phyloP scores from a whole-genome alignment of 2,888 invertebrate species.

The Pimpla rufipes region DNA sequence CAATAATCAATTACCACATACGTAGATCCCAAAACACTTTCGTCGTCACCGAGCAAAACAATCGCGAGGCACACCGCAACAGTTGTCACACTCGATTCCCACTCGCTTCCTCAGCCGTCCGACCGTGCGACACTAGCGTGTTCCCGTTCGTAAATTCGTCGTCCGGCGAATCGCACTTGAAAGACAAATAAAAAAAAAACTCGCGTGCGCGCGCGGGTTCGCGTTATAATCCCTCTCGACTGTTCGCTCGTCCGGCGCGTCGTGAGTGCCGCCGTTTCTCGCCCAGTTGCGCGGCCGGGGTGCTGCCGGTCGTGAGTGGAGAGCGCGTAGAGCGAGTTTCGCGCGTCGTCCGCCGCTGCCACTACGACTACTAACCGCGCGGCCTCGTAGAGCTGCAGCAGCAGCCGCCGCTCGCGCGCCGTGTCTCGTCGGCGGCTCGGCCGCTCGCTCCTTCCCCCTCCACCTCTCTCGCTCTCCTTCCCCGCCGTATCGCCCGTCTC shows the following conservation, averaged over 20 bases:
- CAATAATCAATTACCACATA: slow-evolving; percentile 20
- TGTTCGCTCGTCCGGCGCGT: too few relatives aligned
- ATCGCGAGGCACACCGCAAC: too few relatives aligned
- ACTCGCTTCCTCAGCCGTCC: background rate
- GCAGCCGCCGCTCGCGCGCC: slow-evolving; percentile 20
- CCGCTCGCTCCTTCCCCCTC: slow-evolving; percentile 50
- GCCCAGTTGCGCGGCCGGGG: too few relatives aligned
- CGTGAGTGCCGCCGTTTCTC: too few relatives aligned
- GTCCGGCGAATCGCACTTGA: too few relatives aligned
- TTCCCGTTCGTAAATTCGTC: too few relatives aligned
- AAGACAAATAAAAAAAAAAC: too few relatives aligned
- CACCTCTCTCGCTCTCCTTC: background rate
- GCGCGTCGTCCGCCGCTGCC: slow-evolving; percentile 48
- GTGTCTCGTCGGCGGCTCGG: slow-evolving; percentile 26
- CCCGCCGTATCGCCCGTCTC: background rate
- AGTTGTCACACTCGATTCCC: slow-evolving; percentile 21
- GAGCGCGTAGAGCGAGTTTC: slow-evolving; percentile 15
- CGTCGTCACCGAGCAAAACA: too few relatives aligned
- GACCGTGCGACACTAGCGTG: too few relatives aligned
- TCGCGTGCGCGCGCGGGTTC: slow-evolving; percentile 2
- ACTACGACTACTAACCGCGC: slow-evolving; percentile 61
- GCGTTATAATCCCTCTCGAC: too few relatives aligned
- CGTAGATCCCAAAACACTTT: background rate
- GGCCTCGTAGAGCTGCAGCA: slow-evolving; percentile 33
- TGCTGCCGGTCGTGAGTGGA: too few relatives aligned